Base-by-base conservation (phyloP, 2,797 vertebrate species). In the Tenualosa ilisha region DNA sequence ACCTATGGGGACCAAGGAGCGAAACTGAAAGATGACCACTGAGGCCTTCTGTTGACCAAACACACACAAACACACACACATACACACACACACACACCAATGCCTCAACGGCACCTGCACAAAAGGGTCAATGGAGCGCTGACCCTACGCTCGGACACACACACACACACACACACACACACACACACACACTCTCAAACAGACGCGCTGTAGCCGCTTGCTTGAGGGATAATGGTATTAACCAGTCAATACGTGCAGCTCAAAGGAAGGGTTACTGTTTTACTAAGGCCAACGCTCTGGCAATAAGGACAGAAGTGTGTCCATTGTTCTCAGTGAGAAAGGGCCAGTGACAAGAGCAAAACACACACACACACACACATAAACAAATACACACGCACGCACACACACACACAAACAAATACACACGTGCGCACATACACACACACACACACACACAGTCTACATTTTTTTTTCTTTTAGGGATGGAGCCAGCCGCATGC, bases 141-240 rank as follows among this genome's bases (percentile, higher is more conserved):
- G 65, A 72, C 65, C 65, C 65, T 72, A 72, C 2, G 2, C 65
- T 72, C 65, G 31, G 31, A 72, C 65, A 68, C 65, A 37, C 63
- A 13, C 63, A 15, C 26, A 37, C 24, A 31, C 63, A 37, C 63
- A 37, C 63, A 31, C 26, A 68, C 54, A 75, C 50, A 72, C 72
- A 84, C 85, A 56, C 26, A 82, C 50, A 46, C 61, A 86, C 81
- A 86, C 81, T 5, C 31, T 56, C 81, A 81, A 68, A 85, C 63
- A 86, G 83, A 87, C 81, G 24, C 22, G 6, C 17, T 40, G 82
- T 86, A 86, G 87, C 11, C 50, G 50, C 89, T 88, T 86, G 65
- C 84, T 88, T 83, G 84, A 65, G 87, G 88, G 88, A 89, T 89
- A 90, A 90, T 89, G 85, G 87, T 86, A 90, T 90, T 89, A 90